These are phyloP conservation scores for Lacerta agilis DNA, from an alignment of 2,797 vertebrate species.

Conservation along the genomic window DNA sequence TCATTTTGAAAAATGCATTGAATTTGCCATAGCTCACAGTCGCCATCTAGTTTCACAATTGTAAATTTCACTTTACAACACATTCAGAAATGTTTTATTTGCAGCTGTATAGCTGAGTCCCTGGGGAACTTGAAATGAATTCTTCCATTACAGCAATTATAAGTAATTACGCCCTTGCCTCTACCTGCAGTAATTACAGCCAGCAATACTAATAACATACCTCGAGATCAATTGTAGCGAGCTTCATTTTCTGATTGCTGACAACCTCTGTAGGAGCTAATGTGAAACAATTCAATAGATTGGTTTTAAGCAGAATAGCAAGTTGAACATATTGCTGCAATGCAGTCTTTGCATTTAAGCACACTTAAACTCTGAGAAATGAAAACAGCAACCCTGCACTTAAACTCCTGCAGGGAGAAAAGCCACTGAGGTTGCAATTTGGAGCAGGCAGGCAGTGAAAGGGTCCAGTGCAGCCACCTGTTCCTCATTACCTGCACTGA, in stretches of 20 bases:
- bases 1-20: too few species aligned
- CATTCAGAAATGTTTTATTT: too few species aligned
- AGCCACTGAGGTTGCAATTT: neutral
- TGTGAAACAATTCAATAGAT: neutral
- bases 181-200: neutral
- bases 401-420: neutral
- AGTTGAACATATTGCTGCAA: neutral
- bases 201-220: neutral
- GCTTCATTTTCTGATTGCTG: neutral
- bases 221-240: neutral
- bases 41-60: too few species aligned
- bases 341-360: neutral
- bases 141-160: neutral
- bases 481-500: neutral
- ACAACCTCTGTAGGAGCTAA: rapidly evolving
- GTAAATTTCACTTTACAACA: too few species aligned
- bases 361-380: neutral
- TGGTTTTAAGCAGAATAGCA: neutral
- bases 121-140: neutral
- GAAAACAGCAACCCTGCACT: neutral
- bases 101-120: too few species aligned
- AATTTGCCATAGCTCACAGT: too few species aligned
- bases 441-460: neutral
- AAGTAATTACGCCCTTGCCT: conserved; percentile 14
- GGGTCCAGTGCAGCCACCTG: neutral